Evolutionary conservation across 2,888 invertebrate genomes (phyloP), one percentile per base, ranked within the genome.

Genomic region (Sisyra nigra): DNA sequence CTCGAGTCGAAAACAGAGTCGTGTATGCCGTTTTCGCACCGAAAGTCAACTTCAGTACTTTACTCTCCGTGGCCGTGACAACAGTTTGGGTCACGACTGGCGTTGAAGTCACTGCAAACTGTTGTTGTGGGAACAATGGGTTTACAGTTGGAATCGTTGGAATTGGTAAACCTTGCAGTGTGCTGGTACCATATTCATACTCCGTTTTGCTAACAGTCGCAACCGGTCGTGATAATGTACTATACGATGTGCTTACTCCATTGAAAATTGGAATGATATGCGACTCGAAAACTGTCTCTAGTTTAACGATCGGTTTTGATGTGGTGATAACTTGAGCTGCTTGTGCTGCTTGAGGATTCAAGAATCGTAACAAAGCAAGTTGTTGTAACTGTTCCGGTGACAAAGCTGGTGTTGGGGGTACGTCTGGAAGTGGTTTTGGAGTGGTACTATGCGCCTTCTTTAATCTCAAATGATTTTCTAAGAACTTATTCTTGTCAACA

Each of bases 21-120:
- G 89, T 89, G 57, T 82, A 83, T 1, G 87, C 79, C 1, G 88
- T 88, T 60, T 85, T 86, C 29, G 89, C 88, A n/a, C 89, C 88
- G 57, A 89, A 89, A 9, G 87, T 88, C 50, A 89, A 65, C 61
- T 88, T 87, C 47, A 89, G 63, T 41, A 88, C 67, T 63, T 85
- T 81, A 52, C 87, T 86, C 48, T 82, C 76, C 1, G 86, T 86
- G 49, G 81, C 72, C 1, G 81, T 82, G 10, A 86, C 74, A 52
- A 82, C 66, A 1, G 86, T 85, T 54, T 82, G 84, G 46, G 82
- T 73, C 17, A 88, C 71, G n/a, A 86, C 67, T 1, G 86, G 85
- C 1, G 85, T 81, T 8, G 84, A 84, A 18, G 82, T 82, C 14
- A 87, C 61, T 31, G 80, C 76, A 57, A 76, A 81, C 52, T 84